A percentile compares a stretch with the other conserved stretches of the same genome.
phyloP scores from a whole-genome alignment of 37 sponge, comb jelly and placozoan species.

The Diacarnus erythraeanus region DNA sequence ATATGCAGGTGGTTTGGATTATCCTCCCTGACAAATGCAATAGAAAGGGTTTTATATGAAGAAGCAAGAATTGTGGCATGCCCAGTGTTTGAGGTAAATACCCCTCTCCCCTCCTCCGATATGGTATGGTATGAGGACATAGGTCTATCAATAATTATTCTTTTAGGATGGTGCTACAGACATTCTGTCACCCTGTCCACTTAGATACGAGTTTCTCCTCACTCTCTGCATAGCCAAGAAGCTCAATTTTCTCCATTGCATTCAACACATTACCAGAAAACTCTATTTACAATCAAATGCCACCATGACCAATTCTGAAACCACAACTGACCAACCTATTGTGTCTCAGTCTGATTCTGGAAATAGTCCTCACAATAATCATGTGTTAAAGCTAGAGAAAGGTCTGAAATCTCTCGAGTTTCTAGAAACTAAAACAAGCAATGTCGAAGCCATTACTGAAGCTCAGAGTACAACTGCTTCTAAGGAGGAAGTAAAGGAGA shows the following conservation, averaged over 20 bases:
- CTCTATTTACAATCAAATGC: constrained; percentile 4
- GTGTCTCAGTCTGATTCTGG: neutral
- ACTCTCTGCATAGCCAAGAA: constrained; percentile 63
- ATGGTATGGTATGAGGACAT: no score
- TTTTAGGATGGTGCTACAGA: constrained; percentile 20
- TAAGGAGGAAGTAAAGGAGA: neutral
- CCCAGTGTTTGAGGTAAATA: constrained; percentile 11
- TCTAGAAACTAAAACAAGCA: neutral
- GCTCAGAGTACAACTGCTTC: neutral
- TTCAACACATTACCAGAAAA: constrained; percentile 25
- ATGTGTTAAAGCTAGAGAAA: neutral
- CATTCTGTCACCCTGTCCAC: neutral
- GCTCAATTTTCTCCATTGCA: constrained; percentile 37
- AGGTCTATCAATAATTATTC: neutral
- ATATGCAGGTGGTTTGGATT: constrained; percentile 49
- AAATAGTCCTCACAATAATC: neutral
- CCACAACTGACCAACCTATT: neutral
- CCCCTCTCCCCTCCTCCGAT: neutral
- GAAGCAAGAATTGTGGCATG: neutral
- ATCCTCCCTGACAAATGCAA: constrained; percentile 29
- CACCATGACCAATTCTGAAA: no score
- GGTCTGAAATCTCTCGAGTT: neutral
- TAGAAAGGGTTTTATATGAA: neutral
- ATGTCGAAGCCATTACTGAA: neutral
- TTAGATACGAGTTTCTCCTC: constrained; percentile 42